phyloP scores from a whole-genome alignment of 2,888 invertebrate species.

The Periphyllus acericola region DNA sequence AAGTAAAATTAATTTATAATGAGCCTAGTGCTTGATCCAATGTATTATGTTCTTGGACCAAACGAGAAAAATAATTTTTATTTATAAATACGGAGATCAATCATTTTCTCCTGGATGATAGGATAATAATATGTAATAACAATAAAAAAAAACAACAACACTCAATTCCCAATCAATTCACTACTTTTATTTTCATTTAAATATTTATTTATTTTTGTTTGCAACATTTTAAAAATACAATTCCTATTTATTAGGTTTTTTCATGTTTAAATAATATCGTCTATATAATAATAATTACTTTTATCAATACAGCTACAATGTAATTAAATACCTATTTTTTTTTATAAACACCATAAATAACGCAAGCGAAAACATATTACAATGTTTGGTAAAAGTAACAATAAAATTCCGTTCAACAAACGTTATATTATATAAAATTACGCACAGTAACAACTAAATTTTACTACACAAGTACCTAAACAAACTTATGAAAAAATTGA shows the following conservation, averaged over 20 bases:
- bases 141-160: neutral
- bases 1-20: too few relatives aligned
- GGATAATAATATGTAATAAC: neutral
- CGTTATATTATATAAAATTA: constrained; percentile 54
- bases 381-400: constrained; percentile 58
- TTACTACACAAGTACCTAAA: constrained; percentile 50
- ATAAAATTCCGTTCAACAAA: constrained; percentile 60
- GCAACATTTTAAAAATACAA: constrained; percentile 53
- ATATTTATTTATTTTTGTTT: constrained; percentile 35
- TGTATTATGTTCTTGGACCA: too few relatives aligned
- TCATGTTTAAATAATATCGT: constrained; percentile 57
- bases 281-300: constrained; percentile 49
- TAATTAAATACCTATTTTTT: constrained; percentile 58
- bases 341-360: constrained; percentile 58
- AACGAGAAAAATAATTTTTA: too few relatives aligned
- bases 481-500: constrained; percentile 53
- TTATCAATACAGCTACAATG: constrained; percentile 48
- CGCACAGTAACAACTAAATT: constrained; percentile 58
- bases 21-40: too few relatives aligned
- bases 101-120: too few relatives aligned
- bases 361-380: constrained; percentile 61
- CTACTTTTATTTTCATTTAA: constrained; percentile 55
- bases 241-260: constrained; percentile 54
- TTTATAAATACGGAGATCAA: too few relatives aligned
- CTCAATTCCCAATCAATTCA: constrained; percentile 53